Evolutionary conservation across 2,888 invertebrate genomes (phyloP).

Genomic region (Agrochola circellaris): DNA sequence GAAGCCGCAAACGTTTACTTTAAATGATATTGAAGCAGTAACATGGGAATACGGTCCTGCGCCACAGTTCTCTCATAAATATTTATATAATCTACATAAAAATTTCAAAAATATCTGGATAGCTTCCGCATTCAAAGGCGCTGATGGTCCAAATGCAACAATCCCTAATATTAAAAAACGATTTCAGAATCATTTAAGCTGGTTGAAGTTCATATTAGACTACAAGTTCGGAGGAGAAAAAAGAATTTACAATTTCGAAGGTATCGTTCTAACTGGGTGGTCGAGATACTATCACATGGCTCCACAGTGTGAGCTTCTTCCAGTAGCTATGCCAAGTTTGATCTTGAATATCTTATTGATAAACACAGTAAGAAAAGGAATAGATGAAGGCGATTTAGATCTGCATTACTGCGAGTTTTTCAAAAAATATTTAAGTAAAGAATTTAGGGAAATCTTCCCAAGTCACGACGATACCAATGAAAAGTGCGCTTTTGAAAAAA

Average conservation of each 20-base stretch:
- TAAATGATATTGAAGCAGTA: conserved; percentile 91
- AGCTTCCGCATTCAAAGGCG: conserved; percentile 96
- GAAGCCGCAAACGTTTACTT: conserved; percentile 82
- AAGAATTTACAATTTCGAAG: conserved; percentile 86
- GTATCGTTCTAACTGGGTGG: conserved; percentile 94
- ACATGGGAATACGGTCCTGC: conserved; percentile 92
- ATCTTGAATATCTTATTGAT: conserved; percentile 90
- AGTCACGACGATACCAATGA: conserved; percentile 37
- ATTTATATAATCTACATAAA: conserved; percentile 75
- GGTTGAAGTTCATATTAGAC: conserved; percentile 91
- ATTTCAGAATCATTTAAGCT: conserved; percentile 93
- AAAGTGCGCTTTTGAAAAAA: conserved; percentile 72
- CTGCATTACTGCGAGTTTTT: conserved; percentile 63
- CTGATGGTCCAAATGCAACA: conserved; percentile 89
- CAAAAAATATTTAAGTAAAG: conserved; percentile 62
- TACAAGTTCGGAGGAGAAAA: conserved; percentile 84
- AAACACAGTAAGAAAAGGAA: conserved; percentile 74
- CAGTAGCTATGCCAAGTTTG: conserved; percentile 91
- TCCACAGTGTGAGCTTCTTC: conserved; percentile 92
- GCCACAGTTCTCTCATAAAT: conserved; percentile 74
- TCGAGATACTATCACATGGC: conserved; percentile 93
- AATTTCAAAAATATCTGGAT: conserved; percentile 94
- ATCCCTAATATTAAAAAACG: conserved; percentile 91
- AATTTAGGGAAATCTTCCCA: conserved; percentile 64
- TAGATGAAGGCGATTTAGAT: conserved; percentile 44